These are phyloP conservation scores for Geophilus truncorum DNA, from an alignment of 2,888 invertebrate genomes.

Conservation along the genomic window DNA sequence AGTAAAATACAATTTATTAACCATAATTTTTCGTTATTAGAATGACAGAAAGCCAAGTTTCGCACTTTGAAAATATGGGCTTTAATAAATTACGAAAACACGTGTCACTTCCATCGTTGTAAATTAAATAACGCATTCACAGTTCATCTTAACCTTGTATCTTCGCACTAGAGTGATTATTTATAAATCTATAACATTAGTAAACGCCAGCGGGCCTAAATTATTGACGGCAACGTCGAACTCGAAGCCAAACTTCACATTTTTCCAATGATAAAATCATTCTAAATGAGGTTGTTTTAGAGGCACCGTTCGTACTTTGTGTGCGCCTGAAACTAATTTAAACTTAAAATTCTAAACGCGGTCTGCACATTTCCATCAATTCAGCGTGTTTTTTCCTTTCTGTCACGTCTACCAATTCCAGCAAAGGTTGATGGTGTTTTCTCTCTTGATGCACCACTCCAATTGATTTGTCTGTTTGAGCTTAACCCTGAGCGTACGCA, in stretches of 20 bases:
- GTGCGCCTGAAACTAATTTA: neutral
- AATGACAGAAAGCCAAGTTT: neutral
- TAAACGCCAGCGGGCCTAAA: no score
- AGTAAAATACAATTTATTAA: neutral
- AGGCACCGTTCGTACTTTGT: no score
- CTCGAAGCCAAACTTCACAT: no score
- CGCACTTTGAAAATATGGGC: neutral
- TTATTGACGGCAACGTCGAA: no score
- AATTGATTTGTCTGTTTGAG: slow-evolving; percentile 17
- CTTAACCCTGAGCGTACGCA: slow-evolving; percentile 14
- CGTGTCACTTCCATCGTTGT: neutral
- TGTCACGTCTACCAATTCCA: slow-evolving; percentile 10
- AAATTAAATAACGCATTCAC: neutral
- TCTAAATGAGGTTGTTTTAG: neutral
- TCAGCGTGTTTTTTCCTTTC: neutral
- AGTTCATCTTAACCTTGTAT: neutral
- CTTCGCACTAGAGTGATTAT: neutral
- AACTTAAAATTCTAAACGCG: slow-evolving; percentile 8
- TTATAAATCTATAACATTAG: no score
- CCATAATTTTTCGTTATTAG: neutral
- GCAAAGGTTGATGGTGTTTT: slow-evolving; percentile 3
- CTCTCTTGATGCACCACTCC: slow-evolving; percentile 10
- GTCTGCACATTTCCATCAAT: neutral
- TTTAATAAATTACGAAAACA: neutral
- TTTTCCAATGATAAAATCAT: neutral